These are phyloP conservation scores for Trachops cirrhosus DNA, from an alignment of 2,797 vertebrate species.

Conservation along the genomic window DNA sequence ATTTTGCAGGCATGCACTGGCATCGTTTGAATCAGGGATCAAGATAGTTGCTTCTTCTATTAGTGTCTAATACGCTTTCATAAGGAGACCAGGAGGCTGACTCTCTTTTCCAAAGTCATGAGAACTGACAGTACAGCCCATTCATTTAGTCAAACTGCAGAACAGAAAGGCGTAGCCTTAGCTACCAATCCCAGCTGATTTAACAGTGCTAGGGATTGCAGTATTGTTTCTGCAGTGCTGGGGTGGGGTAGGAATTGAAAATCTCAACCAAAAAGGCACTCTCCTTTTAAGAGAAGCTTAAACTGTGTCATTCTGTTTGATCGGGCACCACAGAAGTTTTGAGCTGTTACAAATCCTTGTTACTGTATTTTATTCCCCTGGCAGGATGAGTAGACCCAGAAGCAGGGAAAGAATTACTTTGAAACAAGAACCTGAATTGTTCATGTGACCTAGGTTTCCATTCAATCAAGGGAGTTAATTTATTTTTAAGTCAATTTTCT, in stretches of 20 bases:
- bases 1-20: slow-evolving; percentile 72
- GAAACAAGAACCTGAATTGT: slow-evolving; percentile 31
- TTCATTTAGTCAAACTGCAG: slow-evolving; percentile 34
- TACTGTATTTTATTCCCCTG: neutral
- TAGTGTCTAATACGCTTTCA: slow-evolving; percentile 67
- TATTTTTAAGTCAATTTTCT: slow-evolving; percentile 42
- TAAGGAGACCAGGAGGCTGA: slow-evolving; percentile 36
- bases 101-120: slow-evolving; percentile 67
- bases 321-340: slow-evolving; percentile 8
- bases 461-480: neutral
- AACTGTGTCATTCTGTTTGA: neutral
- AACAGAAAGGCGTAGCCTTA: slow-evolving; percentile 63
- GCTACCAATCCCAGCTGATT: slow-evolving; percentile 52
- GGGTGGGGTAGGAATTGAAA: neutral
- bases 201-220: slow-evolving; percentile 37
- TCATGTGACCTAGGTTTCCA: slow-evolving; percentile 12
- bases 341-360: neutral
- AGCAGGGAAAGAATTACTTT: slow-evolving; percentile 14
- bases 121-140: slow-evolving; percentile 46
- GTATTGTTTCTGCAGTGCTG: neutral
- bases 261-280: slow-evolving; percentile 28
- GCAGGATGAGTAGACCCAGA: neutral
- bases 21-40: slow-evolving; percentile 56
- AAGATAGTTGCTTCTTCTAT: slow-evolving; percentile 73
- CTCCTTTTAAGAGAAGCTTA: slow-evolving; percentile 5